Evolutionary conservation across 1,140 invertebrate species (phyloP), one percentile per base, ranked within the genome.

Genomic region (Archivesica marissinica): DNA sequence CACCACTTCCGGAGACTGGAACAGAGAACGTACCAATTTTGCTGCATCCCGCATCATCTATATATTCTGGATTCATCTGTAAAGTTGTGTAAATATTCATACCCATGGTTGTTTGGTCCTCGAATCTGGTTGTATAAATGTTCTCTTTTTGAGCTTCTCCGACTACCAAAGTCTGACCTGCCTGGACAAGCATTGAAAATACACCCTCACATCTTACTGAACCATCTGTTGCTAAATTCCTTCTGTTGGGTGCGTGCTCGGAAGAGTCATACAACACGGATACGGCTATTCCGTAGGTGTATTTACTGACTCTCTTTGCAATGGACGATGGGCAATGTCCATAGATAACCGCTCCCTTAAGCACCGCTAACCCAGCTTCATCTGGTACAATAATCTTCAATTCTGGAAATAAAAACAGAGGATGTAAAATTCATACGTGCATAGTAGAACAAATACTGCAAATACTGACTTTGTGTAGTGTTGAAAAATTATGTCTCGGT

Each of bases 271-370:
- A 75, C 6, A 9, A 2, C 28, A 30, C 25, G 9, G 41, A 52
- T 2, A 56, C 13, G 9, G 35, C 72, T 6, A 17, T 52, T n/a
- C 75, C 75, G 35, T 78, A 78, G 4, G 75, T 78, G 28, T 41
- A 78, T 15, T 61, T 78, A 41, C 76, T 61, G 25, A 78, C 76
- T 47, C 76, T 61, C 4, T 41, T n/a, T 0, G 76, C 39, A 9
- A 78, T 47, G 13, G 56, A 28, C 11, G 54, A 23, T 25, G 76
- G 76, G 28, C 23, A 23, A 35, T 78, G 76, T 9, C 76, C 76
- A 54, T 20, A 78, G 9, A 78, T 78, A 17, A 78, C 76, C 6
- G 76, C 76, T 11, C 76, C 76, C 28, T 78, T 78, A 11, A 78
- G 33, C 20, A 78, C 76, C 25, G 76, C 70, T 0, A 78, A 39